Evolutionary conservation across 2,797 vertebrate species (phyloP).

Genomic region (Acipenser transmontanus): DNA sequence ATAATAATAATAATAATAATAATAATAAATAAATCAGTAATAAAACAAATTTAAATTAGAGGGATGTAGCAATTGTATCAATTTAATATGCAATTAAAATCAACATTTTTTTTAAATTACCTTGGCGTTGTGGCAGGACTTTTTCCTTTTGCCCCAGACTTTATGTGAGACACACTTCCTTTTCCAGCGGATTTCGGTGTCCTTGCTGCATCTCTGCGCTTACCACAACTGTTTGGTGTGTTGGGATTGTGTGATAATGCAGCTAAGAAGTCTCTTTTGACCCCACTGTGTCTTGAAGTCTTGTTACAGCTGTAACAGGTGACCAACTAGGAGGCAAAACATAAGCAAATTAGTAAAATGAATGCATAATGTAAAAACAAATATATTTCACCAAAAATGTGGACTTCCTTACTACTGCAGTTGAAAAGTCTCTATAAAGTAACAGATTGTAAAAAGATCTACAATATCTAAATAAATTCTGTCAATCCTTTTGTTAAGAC

Average conservation of each 20-base stretch:
- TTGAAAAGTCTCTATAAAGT: background rate
- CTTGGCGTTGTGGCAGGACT: constrained; percentile 52
- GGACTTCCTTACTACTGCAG: background rate
- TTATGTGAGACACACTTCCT: constrained; percentile 33
- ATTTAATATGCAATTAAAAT: background rate
- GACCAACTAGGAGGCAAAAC: constrained; percentile 64
- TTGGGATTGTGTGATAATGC: constrained; percentile 38
- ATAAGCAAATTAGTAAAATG: constrained; percentile 8
- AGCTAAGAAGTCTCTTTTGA: constrained; percentile 64
- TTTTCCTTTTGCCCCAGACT: constrained; percentile 42
- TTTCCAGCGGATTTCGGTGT: constrained; percentile 46
- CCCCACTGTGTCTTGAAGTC: constrained; percentile 67
- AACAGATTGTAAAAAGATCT: constrained; percentile 2
- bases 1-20: no score
- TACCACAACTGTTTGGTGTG: constrained; percentile 49
- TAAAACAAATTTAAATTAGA: no score
- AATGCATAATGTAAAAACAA: no score
- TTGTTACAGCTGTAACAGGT: constrained; percentile 83
- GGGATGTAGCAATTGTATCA: no score
- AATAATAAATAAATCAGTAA: no score
- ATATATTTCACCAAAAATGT: no score
- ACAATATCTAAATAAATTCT: no score
- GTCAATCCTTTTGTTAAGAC: no score
- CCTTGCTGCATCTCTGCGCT: constrained; percentile 27
- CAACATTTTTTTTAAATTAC: constrained; percentile 32